These are phyloP conservation scores for Phoeniculus purpureus DNA, from an alignment of 2,797 vertebrate genomes.

Conservation along the genomic window DNA sequence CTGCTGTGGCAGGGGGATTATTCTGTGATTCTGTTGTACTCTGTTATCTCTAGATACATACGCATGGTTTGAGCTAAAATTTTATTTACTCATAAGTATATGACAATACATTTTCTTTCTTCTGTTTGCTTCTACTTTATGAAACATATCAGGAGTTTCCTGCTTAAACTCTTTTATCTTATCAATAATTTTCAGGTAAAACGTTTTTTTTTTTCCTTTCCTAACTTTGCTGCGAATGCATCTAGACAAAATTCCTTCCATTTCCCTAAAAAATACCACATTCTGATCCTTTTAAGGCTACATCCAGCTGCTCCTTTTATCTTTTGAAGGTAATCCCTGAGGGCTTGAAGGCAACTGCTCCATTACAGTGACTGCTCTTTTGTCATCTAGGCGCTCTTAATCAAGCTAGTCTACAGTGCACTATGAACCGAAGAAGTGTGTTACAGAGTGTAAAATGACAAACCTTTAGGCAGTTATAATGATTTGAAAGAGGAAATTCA, in stretches of 20 bases:
- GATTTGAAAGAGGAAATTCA: background rate
- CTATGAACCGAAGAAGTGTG: background rate
- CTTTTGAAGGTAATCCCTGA: background rate
- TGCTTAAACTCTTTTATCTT: background rate
- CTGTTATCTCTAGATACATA: background rate
- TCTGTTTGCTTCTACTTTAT: background rate
- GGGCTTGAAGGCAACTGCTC: background rate
- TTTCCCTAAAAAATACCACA: background rate
- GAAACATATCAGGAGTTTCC: background rate
- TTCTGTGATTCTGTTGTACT: background rate
- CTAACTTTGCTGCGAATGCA: background rate
- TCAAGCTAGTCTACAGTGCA: background rate
- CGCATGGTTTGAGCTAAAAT: background rate
- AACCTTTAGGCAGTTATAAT: background rate
- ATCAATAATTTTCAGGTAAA: background rate
- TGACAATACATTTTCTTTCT: background rate
- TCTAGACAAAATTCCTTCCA: background rate
- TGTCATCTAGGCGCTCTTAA: background rate
- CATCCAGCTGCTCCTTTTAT: slow-evolving; percentile 15
- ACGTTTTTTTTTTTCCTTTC: fast-evolving
- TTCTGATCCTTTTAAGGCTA: background rate
- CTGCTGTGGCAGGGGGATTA: too few relatives aligned
- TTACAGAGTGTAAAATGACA: background rate
- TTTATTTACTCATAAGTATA: background rate
- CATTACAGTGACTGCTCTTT: background rate